Evolutionary conservation across 2,113 vertebrate species (phyloP).

Genomic region (Beaufortia kweichowensis): DNA sequence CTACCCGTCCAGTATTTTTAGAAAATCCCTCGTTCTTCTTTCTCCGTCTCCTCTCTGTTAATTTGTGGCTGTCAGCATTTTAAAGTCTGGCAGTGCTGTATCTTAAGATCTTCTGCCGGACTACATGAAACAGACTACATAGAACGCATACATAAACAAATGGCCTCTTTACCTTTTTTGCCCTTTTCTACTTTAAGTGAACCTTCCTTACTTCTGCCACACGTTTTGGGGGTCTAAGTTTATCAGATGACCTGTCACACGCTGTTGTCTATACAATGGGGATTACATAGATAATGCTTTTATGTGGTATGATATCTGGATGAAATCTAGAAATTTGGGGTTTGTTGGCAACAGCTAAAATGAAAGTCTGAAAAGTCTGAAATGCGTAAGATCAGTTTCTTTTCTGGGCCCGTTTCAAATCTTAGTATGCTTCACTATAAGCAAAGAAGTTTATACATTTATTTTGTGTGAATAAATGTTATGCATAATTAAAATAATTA

Average conservation of each 20-base stretch:
- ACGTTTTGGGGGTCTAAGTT: constrained; percentile 44
- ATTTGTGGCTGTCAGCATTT: constrained; percentile 59
- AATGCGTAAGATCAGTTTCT: too few relatives aligned
- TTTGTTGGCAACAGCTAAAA: too few relatives aligned
- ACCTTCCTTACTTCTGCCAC: not conserved
- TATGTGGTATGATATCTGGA: constrained; percentile 8
- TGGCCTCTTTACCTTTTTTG: not conserved
- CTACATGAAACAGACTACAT: too few relatives aligned
- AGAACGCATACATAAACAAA: not conserved
- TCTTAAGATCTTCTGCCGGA: not conserved
- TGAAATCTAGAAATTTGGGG: not conserved
- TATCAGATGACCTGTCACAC: constrained; percentile 28
- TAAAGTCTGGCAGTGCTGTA: constrained; percentile 55
- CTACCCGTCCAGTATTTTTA: constrained; percentile 65
- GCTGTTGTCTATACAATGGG: constrained; percentile 47
- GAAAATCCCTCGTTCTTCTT: constrained; percentile 60
- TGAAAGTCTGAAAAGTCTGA: too few relatives aligned
- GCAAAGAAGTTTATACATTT: too few relatives aligned
- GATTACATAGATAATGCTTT: not conserved
- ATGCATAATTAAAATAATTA: too few relatives aligned
- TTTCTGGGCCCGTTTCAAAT: too few relatives aligned
- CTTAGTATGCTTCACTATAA: too few relatives aligned
- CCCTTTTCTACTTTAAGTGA: not conserved
- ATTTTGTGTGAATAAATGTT: too few relatives aligned
- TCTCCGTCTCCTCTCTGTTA: constrained; percentile 16